Base-by-base conservation (phyloP, 2,797 vertebrate genomes). In the Sardinella longiceps region DNA sequence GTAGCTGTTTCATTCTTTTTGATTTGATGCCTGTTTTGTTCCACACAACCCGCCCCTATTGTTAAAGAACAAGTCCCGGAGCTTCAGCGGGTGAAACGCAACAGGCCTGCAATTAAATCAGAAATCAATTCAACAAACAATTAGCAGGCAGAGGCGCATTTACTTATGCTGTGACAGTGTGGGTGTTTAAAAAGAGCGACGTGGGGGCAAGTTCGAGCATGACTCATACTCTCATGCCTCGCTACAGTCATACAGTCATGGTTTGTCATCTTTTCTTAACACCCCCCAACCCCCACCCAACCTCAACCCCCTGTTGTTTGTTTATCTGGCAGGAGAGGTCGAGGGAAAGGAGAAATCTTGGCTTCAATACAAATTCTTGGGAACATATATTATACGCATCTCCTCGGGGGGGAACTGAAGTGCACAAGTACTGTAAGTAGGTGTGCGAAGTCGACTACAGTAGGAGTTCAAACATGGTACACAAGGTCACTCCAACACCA, bases 71-170 rank as follows among this genome's bases (percentile, higher is more conserved):
- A 50, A 43, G 66, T 74, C 45, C 70, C 77, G 37, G 81, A 23
- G 81, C 66, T 93, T 92, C 30, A 83, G 85, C 84, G 86, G 89
- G 87, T 88, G 88, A 91, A 91, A 89, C 90, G 92, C 89, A 81
- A 85, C 87, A 87, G 85, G 89, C 86, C 88, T 87, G 86, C 90
- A 92, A 95, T 94, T 94, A 92, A 93, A 94, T 93, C 90, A 94
- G 89, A 90, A 92, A 92, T 91, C 87, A 90, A 90, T 93, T 90
- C 87, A 86, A 90, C 89, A 92, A 93, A 91, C 91, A 92, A 91
- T 91, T 92, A 90, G 90, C 87, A 89, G 14, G 81, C 84, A 12
- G 51, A 85, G 86, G 83, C 50, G 58, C 88, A 87, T 83, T 39
- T 53, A 81, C 58, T 84, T 85, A 53, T 30, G 33, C 39, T 84